Percentiles rank a stretch among this genome's conserved stretches.
Conservation (phyloP, 1,140 invertebrate species). For the Drosophila prosaltans region DNA sequence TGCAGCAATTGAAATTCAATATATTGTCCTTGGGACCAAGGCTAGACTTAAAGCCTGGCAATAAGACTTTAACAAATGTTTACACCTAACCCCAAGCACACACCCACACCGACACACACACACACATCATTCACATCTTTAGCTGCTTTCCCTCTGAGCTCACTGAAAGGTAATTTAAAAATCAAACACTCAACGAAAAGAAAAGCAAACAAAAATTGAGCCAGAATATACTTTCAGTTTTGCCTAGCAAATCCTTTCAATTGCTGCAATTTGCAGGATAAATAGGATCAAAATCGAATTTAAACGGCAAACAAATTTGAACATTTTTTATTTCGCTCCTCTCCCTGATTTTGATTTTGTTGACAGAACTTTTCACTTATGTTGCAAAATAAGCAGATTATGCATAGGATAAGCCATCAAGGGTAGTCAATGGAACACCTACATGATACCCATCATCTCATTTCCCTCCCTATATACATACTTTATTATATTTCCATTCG, state of each 20-base stretch:
- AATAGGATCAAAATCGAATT: constrained; percentile 83
- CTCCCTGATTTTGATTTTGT: constrained; percentile 74
- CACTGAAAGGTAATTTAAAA: constrained; percentile 75
- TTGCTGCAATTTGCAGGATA: constrained; percentile 82
- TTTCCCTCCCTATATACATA: neutral
- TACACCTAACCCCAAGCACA: constrained; percentile 42
- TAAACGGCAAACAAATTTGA: constrained; percentile 81
- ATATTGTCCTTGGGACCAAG: constrained; percentile 34
- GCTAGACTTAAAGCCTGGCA: constrained; percentile 55
- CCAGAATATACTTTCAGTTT: constrained; percentile 12
- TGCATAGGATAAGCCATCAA: constrained; percentile 43
- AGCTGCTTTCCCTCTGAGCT: constrained; percentile 14
- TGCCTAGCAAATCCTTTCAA: constrained; percentile 76
- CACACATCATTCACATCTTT: constrained; percentile 38
- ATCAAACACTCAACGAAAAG: constrained; percentile 63
- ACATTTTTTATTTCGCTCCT: neutral
- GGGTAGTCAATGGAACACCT: constrained; percentile 50
- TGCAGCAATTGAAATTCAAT: constrained; percentile 76
- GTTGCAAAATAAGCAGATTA: constrained; percentile 79
- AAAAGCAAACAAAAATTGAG: neutral
- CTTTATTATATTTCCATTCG: constrained; percentile 27
- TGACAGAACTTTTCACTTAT: constrained; percentile 82
- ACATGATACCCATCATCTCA: constrained; percentile 4
- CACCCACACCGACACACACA: constrained; percentile 11
- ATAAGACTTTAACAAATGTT: constrained; percentile 59